Conservation (phyloP, 2,113 vertebrate genomes). For the Leucosticte australis region DNA sequence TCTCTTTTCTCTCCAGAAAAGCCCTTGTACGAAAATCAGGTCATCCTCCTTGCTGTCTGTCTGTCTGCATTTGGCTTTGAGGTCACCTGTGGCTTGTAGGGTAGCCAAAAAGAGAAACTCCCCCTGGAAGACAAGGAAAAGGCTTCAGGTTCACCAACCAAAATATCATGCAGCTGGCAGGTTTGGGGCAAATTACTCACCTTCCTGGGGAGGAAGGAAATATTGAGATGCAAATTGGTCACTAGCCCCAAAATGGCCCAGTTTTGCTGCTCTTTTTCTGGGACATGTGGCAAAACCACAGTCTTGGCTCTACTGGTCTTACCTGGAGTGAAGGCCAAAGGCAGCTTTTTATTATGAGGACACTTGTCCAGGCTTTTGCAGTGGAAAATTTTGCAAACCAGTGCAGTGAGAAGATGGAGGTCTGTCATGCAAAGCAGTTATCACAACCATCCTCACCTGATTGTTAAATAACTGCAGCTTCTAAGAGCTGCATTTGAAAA, state of each 20-base stretch:
- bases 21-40: background rate
- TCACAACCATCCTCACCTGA: background rate
- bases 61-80: background rate
- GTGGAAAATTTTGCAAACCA: background rate
- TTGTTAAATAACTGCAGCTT: background rate
- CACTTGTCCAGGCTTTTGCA: background rate
- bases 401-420: background rate
- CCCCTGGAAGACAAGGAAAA: background rate
- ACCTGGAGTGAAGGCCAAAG: background rate
- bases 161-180: background rate
- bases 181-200: background rate
- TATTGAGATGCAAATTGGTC: background rate
- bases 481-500: background rate
- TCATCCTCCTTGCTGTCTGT: background rate
- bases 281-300: background rate
- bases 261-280: background rate
- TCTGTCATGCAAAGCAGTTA: background rate
- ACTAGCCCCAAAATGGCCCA: background rate
- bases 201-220: background rate
- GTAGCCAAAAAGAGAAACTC: background rate
- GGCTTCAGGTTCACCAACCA: background rate
- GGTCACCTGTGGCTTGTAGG: background rate
- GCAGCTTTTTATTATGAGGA: background rate
- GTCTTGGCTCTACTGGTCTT: background rate
- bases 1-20: background rate